A percentile compares a stretch with the other conserved stretches of the same genome.
These are phyloP conservation scores for Drosophila equinoxialis DNA, from an alignment of 1,140 invertebrate species.

Conservation along the genomic window DNA sequence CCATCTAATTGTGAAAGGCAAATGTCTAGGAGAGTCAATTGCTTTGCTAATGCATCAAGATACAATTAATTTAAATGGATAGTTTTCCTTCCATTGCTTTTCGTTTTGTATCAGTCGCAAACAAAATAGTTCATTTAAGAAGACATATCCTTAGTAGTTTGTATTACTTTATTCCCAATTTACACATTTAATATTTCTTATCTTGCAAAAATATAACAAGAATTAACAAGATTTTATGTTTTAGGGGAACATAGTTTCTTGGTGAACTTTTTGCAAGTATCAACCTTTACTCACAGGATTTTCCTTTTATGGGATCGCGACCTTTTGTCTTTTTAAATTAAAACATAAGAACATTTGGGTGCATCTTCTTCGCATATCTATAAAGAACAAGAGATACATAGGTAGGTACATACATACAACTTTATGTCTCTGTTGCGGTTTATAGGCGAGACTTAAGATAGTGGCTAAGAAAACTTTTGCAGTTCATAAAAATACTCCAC, in stretches of 20 bases:
- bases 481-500: conserved; percentile 35
- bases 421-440: conserved; percentile 35
- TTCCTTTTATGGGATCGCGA: not conserved
- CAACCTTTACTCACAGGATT: not conserved
- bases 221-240: too few relatives aligned
- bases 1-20: not conserved
- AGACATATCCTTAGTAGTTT: too few relatives aligned
- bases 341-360: not conserved
- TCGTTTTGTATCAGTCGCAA: too few relatives aligned
- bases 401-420: not conserved
- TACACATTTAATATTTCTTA: too few relatives aligned
- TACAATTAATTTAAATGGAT: not conserved
- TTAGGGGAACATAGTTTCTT: too few relatives aligned
- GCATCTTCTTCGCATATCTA: not conserved
- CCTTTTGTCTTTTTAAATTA: not conserved
- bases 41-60: not conserved
- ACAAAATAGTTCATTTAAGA: too few relatives aligned
- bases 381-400: not conserved
- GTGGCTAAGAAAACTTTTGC: conserved; percentile 25
- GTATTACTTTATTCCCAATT: too few relatives aligned
- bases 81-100: not conserved
- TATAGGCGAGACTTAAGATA: conserved; percentile 22
- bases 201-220: too few relatives aligned
- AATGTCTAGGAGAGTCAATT: not conserved
- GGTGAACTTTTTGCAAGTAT: too few relatives aligned